phyloP scores from a whole-genome alignment of 1,140 invertebrate species.

The Amyelois transitella region DNA sequence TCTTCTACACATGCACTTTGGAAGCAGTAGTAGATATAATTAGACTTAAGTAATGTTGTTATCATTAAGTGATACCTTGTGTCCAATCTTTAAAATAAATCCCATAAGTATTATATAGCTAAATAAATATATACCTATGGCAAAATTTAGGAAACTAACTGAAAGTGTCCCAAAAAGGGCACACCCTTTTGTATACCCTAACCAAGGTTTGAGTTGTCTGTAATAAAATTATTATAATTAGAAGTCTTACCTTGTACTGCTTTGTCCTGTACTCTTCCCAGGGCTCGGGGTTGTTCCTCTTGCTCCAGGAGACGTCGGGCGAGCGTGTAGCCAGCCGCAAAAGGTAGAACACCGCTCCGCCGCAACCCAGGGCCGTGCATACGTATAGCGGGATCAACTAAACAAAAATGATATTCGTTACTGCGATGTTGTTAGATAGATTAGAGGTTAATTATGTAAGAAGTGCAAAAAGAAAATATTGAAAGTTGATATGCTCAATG shows the following conservation, averaged over 20 bases:
- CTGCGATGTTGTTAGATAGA: background rate
- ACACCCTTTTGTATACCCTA: too few species aligned
- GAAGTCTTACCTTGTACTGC: constrained; percentile 83
- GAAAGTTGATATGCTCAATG: background rate
- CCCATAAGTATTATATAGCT: too few species aligned
- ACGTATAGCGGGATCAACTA: constrained; percentile 87
- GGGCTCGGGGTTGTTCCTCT: constrained; percentile 82
- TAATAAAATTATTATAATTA: constrained; percentile 2
- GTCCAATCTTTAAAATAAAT: too few species aligned
- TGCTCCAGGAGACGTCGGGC: constrained; percentile 88
- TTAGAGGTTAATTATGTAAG: constrained; percentile 67
- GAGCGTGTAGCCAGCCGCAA: constrained; percentile 80
- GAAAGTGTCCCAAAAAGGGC: too few species aligned
- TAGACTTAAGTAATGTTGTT: too few species aligned
- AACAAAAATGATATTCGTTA: constrained; percentile 5
- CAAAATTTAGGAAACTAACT: too few species aligned
- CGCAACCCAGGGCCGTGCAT: constrained; percentile 79
- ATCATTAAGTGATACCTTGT: too few species aligned
- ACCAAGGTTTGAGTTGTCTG: too few species aligned
- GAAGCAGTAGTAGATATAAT: too few species aligned
- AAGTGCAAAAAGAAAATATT: constrained; percentile 12
- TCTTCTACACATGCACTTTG: too few species aligned
- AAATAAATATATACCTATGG: too few species aligned
- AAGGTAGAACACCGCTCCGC: constrained; percentile 78
- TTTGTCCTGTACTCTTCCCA: constrained; percentile 86